Evolutionary conservation across 2,113 vertebrate genomes (phyloP), one percentile per base, ranked within the genome.

Genomic region (Centrocercus urophasianus): DNA sequence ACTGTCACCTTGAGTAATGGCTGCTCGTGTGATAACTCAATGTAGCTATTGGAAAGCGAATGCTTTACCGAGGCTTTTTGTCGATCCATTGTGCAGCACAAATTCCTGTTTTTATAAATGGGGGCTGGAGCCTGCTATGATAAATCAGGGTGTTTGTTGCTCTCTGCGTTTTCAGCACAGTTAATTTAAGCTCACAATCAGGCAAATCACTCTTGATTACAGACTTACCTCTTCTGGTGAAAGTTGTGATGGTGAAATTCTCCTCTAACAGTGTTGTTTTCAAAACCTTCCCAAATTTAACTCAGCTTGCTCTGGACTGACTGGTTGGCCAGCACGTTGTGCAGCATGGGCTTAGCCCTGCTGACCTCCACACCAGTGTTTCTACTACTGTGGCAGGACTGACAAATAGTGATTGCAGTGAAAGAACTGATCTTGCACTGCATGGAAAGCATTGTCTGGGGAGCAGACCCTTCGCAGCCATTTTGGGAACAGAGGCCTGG

Each of bases 1-100:
- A 9, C 63, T 97, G 79, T 90, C 86, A 79, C 83, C 63, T 48
- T 96, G 96, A 96, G 56, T 91, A 93, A 96, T 45, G 82, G 60
- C 78, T 92, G 92, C 91, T 94, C 16, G 10, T 94, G 73, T 77
- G 85, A 74, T 94, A 95, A 93, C 95, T 93, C 88, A 84, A 52
- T 89, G 81, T 65, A 92, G 27, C 71, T 82, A 15, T 14, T 66
- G 77, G 71, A 81, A 70, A 73, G 83, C 2, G 3, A 94, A 78
- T 92, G 75, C 89, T 78, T 96, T 95, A 69, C 34, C 0, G 22
- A 61, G 40, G 65, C 71, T 90, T 54, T 81, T 57, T 89, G 71
- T 71, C 8, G 22, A 93, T 70, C 73, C 17, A 43, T 18, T 64
- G 48, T 69, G 52, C 65, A 52, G 71, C 82, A 83, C 75, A 77